Percentiles rank a stretch among this genome's conserved stretches.
These are phyloP conservation scores for Zeus faber DNA, from an alignment of 2,113 vertebrate genomes.

Conservation along the genomic window DNA sequence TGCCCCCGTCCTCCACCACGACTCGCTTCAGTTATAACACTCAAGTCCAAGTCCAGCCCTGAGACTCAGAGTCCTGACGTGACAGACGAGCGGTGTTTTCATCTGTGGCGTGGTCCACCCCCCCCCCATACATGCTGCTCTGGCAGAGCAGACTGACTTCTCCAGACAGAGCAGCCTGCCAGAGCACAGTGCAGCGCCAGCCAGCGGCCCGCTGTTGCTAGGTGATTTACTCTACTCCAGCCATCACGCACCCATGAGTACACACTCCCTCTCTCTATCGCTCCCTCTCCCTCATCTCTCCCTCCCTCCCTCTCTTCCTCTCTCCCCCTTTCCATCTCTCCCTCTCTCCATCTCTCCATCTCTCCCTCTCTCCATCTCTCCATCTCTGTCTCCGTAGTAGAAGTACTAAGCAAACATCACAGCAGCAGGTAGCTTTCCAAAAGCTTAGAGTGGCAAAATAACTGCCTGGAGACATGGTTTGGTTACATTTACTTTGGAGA, in stretches of 20 bases:
- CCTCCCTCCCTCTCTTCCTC: neutral
- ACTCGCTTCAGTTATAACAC: slow-evolving; percentile 30
- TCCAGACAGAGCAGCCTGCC: slow-evolving; percentile 18
- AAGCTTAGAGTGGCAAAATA: no score
- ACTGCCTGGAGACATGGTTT: no score
- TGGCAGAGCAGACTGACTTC: slow-evolving; percentile 25
- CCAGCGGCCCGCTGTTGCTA: slow-evolving; percentile 77
- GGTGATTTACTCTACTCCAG: slow-evolving; percentile 71
- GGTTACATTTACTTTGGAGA: no score
- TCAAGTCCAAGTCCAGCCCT: slow-evolving; percentile 13
- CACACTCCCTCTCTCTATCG: slow-evolving; percentile 1
- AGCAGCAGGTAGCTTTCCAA: no score
- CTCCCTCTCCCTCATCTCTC: slow-evolving; percentile 1
- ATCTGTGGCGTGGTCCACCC: no score
- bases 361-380: neutral
- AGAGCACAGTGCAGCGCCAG: slow-evolving; percentile 29
- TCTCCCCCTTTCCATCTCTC: neutral
- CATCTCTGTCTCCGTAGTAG: neutral
- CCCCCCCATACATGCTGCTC: slow-evolving; percentile 14
- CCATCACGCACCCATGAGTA: slow-evolving; percentile 37
- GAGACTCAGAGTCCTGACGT: slow-evolving; percentile 1
- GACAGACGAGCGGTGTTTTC: slow-evolving; percentile 11
- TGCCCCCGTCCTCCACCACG: slow-evolving; percentile 20
- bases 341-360: neutral
- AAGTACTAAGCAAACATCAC: no score